A percentile compares a stretch with the other conserved stretches of the same genome.
Evolutionary conservation across 2,113 vertebrate species (phyloP).

Genomic region (Xiphias gladius): DNA sequence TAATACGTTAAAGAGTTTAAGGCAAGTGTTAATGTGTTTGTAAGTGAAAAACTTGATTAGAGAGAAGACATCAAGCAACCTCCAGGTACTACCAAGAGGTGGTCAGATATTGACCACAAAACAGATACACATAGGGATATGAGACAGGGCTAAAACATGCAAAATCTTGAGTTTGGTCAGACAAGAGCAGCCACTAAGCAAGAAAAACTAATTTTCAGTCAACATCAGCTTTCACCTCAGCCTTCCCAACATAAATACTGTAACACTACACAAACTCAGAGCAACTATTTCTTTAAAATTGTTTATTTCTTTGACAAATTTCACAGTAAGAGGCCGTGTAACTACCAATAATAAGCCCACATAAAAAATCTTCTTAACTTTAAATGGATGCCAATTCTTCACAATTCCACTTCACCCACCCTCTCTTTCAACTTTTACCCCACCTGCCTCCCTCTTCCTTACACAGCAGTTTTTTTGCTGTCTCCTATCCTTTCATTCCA

Average conservation of each 20-base stretch:
- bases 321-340: not conserved
- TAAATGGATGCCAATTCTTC: not conserved
- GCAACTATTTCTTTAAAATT: conserved; percentile 4
- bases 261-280: not conserved
- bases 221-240: not conserved
- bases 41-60: not conserved
- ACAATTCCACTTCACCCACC: not conserved
- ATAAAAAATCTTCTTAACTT: not conserved
- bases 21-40: not conserved
- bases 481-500: conserved; percentile 47
- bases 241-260: not conserved
- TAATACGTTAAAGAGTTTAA: not conserved
- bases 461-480: conserved; percentile 63
- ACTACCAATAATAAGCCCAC: not conserved
- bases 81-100: not conserved
- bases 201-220: not conserved
- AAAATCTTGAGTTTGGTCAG: not conserved
- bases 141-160: not conserved
- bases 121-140: not conserved
- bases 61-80: not conserved
- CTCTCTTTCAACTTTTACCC: not conserved
- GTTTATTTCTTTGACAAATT: not conserved
- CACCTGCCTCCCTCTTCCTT: conserved; percentile 28
- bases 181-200: too few relatives aligned
- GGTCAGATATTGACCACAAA: too few relatives aligned